Conservation (phyloP, 2,888 invertebrate species). For the Folsomia candida region DNA sequence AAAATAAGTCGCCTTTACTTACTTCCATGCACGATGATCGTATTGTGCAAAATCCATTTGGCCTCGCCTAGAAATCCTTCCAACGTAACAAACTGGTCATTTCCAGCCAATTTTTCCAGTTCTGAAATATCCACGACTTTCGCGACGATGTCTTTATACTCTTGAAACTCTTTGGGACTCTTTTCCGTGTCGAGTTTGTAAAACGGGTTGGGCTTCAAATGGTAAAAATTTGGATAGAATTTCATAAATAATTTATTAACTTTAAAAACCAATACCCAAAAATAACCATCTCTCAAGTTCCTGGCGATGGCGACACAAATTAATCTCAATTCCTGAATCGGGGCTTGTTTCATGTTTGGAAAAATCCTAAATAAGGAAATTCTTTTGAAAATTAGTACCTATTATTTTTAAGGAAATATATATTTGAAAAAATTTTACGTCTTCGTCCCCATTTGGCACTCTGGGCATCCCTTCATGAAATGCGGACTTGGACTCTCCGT, state of each 20-base stretch:
- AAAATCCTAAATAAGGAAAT: not conserved
- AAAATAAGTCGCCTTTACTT: conserved; percentile 55
- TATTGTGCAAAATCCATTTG: conserved; percentile 92
- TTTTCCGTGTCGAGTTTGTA: conserved; percentile 14
- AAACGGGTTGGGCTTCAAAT: conserved; percentile 18
- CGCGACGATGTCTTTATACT: conserved; percentile 74
- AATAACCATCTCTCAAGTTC: conserved; percentile 13
- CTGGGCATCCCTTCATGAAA: conserved; percentile 29
- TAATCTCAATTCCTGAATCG: not conserved
- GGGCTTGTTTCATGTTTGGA: conserved; percentile 1
- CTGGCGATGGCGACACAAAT: conserved; percentile 1
- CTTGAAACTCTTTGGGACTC: conserved; percentile 49
- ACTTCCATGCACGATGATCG: conserved; percentile 84
- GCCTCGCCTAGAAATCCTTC: conserved; percentile 85
- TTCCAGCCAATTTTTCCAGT: conserved; percentile 71
- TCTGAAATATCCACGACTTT: conserved; percentile 80
- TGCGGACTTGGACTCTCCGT: conserved; percentile 18
- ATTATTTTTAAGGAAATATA: not conserved
- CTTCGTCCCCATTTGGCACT: conserved; percentile 25
- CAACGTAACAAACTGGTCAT: conserved; percentile 75
- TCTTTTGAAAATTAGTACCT: not conserved
- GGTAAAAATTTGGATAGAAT: not conserved
- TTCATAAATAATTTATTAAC: not conserved
- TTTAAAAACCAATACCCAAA: conserved; percentile 7
- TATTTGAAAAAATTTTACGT: conserved; percentile 16